These are phyloP conservation scores for Fopius arisanus DNA, from an alignment of 1,140 invertebrate genomes.

Conservation along the genomic window DNA sequence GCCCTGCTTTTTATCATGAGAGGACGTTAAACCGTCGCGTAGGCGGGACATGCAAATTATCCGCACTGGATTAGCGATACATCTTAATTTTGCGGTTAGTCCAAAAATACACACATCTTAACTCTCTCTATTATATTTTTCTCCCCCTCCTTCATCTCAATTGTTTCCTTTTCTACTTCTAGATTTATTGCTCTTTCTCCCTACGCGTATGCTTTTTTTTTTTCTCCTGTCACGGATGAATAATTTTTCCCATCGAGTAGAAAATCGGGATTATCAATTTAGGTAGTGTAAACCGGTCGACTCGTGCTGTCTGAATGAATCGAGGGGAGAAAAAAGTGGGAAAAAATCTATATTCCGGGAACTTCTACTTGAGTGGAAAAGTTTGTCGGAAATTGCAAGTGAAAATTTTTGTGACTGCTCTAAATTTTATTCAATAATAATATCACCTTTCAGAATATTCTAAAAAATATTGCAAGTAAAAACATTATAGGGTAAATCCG, in stretches of 20 bases:
- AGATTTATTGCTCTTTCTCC: no score
- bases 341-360: no score
- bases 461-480: no score
- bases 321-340: no score
- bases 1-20: slow-evolving; percentile 32
- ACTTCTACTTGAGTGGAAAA: no score
- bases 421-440: no score
- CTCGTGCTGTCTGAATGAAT: no score
- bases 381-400: no score
- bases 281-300: no score
- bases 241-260: background rate
- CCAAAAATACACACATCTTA: slow-evolving; percentile 46
- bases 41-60: slow-evolving; percentile 63
- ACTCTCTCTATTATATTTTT: slow-evolving; percentile 4
- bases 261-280: background rate
- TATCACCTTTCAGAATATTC: no score
- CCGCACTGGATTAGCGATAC: slow-evolving; percentile 62
- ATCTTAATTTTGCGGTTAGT: slow-evolving; percentile 59
- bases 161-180: background rate
- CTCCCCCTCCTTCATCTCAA: background rate
- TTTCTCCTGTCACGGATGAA: background rate
- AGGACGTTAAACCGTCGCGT: slow-evolving; percentile 47
- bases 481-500: no score
- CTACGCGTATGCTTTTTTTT: background rate
- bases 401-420: no score